Base-by-base conservation (phyloP, 2,797 vertebrate genomes). In the Labeo calbasu region DNA sequence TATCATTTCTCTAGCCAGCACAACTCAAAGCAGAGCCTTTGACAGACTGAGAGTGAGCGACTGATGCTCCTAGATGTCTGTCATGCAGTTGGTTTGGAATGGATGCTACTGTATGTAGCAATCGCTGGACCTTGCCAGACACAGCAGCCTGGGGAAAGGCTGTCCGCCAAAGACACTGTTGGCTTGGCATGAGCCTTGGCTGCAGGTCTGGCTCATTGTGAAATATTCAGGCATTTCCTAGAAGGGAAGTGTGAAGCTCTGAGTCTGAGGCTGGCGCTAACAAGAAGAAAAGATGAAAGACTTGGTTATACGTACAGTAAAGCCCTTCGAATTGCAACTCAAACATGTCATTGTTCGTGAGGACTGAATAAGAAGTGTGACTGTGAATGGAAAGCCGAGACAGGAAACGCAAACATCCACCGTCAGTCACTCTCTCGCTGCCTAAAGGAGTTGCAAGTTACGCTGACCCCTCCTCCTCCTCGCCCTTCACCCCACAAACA, bases 331-430 rank as follows among this genome's bases (percentile, higher is more conserved):
- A 70, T 83, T 63, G 68, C 36, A 57, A 87, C 51, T 73, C 50
- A 84, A 63, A 81, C 66, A 19, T 82, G 76, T 65, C 61, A 83
- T 88, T 89, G 86, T 86, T 88, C 36, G 40, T 15, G 7, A 83
- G 32, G 43, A 76, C 75, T 87, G 84, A 81, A 81, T 79, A 84
- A 85, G 85, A 89, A 89, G 88, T 89, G 88, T 89, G 88, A 87
- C 88, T 86, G 86, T 87, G 87, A 89, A 88, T 88, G 79, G 84
- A 83, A 76, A 86, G 82, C 66, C 21, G 48, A 81, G 72, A 70
- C 84, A 66, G 81, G 83, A 86, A 89, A 88, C 77, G 75, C 85
- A 88, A 84, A 84, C 85, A 88, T 69, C 85, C 69, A 85, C 82
- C 69, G 71, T 76, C 80, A 82, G 82, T 82, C 79, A 70, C 83